Conservation (phyloP, 2,888 invertebrate genomes). For the Stegana nigrithorax region DNA sequence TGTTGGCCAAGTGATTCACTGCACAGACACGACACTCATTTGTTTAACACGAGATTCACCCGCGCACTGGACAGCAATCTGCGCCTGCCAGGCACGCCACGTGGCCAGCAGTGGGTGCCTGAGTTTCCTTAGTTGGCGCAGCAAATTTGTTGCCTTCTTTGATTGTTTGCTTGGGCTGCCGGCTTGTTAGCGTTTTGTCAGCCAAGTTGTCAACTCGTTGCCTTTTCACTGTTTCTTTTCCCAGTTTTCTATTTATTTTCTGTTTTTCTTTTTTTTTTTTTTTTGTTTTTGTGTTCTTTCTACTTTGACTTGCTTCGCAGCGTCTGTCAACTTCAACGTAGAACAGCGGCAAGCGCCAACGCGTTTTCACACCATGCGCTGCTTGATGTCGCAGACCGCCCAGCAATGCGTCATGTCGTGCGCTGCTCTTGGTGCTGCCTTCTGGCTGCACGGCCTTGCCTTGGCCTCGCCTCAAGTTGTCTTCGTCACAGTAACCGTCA, state of each 20-base stretch:
- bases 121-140: no score
- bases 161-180: constrained; percentile 40
- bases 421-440: neutral
- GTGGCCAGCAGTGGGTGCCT: no score
- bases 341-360: neutral
- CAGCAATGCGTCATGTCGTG: neutral
- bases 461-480: neutral
- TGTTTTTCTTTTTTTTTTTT: neutral
- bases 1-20: no score
- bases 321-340: no score
- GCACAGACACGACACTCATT: constrained; percentile 11
- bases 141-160: neutral
- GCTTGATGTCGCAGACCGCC: constrained; percentile 6
- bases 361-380: neutral
- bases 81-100: neutral
- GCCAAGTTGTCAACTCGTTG: constrained; percentile 59
- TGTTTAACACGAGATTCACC: neutral
- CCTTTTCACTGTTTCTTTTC: neutral
- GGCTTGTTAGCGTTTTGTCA: constrained; percentile 59
- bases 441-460: neutral
- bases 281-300: neutral
- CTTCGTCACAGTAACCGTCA: neutral
- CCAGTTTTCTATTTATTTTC: neutral
- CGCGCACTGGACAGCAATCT: neutral
- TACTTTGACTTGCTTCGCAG: no score